Conservation (phyloP, 2,113 vertebrate genomes). For the Promerops cafer region DNA sequence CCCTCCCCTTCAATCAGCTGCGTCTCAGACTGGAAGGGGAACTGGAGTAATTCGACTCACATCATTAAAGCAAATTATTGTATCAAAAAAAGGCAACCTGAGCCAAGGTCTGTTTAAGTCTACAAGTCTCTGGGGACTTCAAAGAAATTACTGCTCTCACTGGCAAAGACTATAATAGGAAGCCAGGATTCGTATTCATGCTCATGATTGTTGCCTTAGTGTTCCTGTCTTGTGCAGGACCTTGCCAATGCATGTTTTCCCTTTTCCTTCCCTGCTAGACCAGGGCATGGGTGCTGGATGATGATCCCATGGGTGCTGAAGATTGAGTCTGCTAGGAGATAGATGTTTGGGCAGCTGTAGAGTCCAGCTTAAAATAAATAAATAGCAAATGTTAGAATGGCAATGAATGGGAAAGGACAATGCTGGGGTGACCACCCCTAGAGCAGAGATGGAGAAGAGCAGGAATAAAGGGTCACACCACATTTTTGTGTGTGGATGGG, state of each 20-base stretch:
- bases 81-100: background rate
- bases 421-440: background rate
- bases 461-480: background rate
- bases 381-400: background rate
- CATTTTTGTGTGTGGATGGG: rapidly evolving
- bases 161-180: background rate
- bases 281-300: background rate
- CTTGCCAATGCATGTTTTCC: background rate
- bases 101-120: background rate
- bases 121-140: background rate
- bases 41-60: background rate
- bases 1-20: background rate
- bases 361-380: background rate
- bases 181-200: background rate
- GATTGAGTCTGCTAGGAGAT: background rate
- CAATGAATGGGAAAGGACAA: background rate
- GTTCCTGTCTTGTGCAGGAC: background rate
- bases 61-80: background rate
- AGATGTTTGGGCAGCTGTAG: background rate
- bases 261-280: background rate
- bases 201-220: background rate
- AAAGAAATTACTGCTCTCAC: background rate
- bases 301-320: background rate
- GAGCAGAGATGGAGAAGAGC: background rate
- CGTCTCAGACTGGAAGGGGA: background rate